Conservation (phyloP, 2,113 vertebrate genomes). For the rabbit (Oryctolagus cuniculus) region DNA sequence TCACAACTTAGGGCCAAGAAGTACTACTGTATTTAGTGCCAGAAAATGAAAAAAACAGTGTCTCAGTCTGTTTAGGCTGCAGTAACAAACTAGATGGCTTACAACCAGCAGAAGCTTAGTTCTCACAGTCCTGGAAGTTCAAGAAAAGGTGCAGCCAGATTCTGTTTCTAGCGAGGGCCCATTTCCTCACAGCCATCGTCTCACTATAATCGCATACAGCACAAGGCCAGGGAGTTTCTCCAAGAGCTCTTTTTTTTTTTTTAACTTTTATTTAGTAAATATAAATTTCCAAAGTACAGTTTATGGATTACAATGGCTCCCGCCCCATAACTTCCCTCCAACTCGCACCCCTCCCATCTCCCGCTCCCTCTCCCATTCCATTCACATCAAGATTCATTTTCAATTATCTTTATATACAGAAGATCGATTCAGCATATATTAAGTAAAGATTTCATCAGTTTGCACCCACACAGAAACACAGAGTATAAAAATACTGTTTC, state of each 20-base stretch:
- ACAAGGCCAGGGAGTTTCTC: not conserved
- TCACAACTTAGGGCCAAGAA: not conserved
- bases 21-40: not conserved
- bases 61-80: not conserved
- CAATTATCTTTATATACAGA: no score
- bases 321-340: no score
- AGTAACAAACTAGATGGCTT: not conserved
- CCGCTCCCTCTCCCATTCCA: no score
- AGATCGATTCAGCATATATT: no score
- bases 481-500: no score
- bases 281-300: no score
- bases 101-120: not conserved
- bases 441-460: no score
- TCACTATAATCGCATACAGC: not conserved
- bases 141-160: not conserved
- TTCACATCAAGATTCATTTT: no score
- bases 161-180: not conserved
- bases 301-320: no score
- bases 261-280: no score
- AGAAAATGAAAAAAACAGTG: not conserved
- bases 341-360: no score
- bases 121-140: not conserved
- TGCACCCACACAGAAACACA: no score
- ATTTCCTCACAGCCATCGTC: not conserved
- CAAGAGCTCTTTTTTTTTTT: not conserved